Evolutionary conservation across 1,140 invertebrate genomes (phyloP).

Genomic region (Globodera rostochiensis): DNA sequence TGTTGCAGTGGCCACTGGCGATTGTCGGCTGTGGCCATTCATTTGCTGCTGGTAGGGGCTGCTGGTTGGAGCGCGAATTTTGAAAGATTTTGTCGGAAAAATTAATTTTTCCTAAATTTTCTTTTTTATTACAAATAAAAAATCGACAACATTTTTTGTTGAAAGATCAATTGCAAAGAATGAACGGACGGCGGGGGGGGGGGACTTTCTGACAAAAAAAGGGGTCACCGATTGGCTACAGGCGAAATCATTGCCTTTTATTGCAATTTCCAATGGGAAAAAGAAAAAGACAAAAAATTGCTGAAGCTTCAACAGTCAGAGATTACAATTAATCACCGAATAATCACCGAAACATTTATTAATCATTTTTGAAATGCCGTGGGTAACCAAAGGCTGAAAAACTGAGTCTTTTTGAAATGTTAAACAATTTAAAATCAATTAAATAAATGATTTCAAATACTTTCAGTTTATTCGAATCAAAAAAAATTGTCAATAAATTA

Average conservation of each 20-base stretch:
- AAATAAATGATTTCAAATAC: too few relatives aligned
- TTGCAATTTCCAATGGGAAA: not conserved
- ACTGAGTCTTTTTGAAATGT: too few relatives aligned
- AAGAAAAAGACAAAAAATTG: not conserved
- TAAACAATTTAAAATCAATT: too few relatives aligned
- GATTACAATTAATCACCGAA: not conserved
- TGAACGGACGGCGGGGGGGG: not conserved
- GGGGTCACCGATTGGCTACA: not conserved
- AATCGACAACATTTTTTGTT: not conserved
- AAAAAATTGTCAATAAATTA: too few relatives aligned
- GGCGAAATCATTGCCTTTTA: not conserved
- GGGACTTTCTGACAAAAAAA: not conserved
- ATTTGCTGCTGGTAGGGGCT: slow-evolving; percentile 1
- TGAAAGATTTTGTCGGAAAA: not conserved
- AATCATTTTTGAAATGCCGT: too few relatives aligned
- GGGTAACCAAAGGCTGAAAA: too few relatives aligned
- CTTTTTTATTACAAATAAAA: not conserved
- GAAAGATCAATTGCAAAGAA: not conserved
- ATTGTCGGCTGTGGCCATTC: not conserved
- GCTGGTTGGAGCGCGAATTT: not conserved
- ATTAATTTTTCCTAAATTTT: not conserved
- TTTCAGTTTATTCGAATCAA: too few relatives aligned
- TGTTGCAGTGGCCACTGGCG: not conserved
- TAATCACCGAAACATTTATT: too few relatives aligned
- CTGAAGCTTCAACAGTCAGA: not conserved